Conservation (phyloP, 2,888 invertebrate species). For the Desoria tigrina region DNA sequence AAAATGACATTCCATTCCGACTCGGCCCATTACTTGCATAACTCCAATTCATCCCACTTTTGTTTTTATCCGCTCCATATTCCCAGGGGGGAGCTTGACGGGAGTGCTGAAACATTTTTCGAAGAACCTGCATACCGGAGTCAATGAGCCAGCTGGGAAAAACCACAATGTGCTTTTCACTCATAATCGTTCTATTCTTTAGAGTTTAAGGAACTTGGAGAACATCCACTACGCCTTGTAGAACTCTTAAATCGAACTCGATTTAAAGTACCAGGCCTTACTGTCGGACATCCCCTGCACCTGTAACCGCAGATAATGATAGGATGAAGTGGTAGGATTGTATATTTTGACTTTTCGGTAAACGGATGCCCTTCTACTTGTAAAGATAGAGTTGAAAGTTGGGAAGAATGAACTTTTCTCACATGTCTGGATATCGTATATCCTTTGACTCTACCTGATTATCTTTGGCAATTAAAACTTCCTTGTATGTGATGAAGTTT, state of each 20-base stretch:
- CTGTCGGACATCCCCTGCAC: too few species aligned
- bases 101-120: slow-evolving; percentile 44
- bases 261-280: too few species aligned
- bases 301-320: too few species aligned
- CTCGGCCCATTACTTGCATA: slow-evolving; percentile 39
- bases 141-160: slow-evolving; percentile 47
- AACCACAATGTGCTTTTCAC: slow-evolving; percentile 46
- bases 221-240: neutral
- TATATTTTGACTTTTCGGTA: too few species aligned
- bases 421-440: too few species aligned
- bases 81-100: slow-evolving; percentile 34
- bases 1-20: slow-evolving; percentile 46
- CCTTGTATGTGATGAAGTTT: neutral
- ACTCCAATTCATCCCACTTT: slow-evolving; percentile 17
- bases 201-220: neutral
- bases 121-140: slow-evolving; percentile 43
- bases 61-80: slow-evolving; percentile 4
- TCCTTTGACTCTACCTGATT: too few species aligned
- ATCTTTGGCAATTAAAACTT: too few species aligned
- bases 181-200: slow-evolving; percentile 27
- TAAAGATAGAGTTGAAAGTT: too few species aligned
- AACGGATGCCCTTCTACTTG: too few species aligned
- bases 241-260: too few species aligned
- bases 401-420: too few species aligned
- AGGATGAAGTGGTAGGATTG: too few species aligned